A percentile compares a stretch with the other conserved stretches of the same genome.
Evolutionary conservation across 2,113 vertebrate genomes (phyloP).

Genomic region (Phalacrocorax carbo): DNA sequence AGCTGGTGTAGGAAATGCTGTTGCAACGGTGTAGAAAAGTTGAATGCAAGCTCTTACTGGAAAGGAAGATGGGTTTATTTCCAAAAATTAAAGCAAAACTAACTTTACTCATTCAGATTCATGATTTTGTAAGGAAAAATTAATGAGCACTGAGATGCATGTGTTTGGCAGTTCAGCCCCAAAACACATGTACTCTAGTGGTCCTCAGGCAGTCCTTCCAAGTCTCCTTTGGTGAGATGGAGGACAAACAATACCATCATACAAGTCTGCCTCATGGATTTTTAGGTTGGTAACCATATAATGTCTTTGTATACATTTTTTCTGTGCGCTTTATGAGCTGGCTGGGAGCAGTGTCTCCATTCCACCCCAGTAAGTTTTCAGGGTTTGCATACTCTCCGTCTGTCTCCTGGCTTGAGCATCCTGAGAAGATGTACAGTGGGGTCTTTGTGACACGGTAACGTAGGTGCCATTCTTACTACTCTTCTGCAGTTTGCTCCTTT

Average conservation of each 20-base stretch:
- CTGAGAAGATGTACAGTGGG: neutral
- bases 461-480: neutral
- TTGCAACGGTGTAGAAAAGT: neutral
- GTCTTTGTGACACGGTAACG: neutral
- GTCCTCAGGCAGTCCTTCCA: neutral
- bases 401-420: neutral
- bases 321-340: neutral
- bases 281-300: neutral
- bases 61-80: neutral
- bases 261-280: neutral
- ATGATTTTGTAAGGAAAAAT: neutral
- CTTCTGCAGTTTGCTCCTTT: neutral
- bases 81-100: neutral
- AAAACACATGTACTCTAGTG: neutral
- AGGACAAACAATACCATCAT: neutral
- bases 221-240: rapidly evolving
- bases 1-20: neutral
- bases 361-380: neutral
- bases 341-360: neutral
- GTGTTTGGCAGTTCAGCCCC: neutral
- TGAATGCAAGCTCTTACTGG: neutral
- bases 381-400: neutral
- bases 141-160: neutral
- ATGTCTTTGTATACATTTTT: neutral
- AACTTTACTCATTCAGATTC: neutral